phyloP scores from a whole-genome alignment of 2,888 invertebrate species.

The Pachymerium ferrugineum region DNA sequence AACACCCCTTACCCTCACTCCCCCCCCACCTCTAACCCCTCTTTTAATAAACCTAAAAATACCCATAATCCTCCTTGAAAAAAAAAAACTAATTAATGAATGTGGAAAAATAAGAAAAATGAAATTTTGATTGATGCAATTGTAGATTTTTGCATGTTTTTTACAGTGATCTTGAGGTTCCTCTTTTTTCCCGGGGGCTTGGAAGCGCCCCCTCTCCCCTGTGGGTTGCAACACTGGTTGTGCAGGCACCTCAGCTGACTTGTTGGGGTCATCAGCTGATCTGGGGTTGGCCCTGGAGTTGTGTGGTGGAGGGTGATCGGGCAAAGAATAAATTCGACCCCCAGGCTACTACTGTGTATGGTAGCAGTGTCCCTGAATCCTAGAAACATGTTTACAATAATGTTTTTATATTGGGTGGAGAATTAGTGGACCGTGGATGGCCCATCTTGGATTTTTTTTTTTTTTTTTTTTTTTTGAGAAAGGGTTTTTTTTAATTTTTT shows the following conservation, averaged over 20 bases:
- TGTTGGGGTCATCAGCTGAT: not conserved
- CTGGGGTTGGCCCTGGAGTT: not conserved
- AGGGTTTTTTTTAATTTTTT: too few species aligned
- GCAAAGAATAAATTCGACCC: not conserved
- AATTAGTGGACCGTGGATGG: not conserved
- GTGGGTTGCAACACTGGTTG: not conserved
- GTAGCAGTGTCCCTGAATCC: not conserved
- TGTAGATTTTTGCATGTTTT: too few species aligned
- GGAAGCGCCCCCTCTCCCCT: not conserved
- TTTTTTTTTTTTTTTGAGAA: too few species aligned
- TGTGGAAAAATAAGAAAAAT: too few species aligned
- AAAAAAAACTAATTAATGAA: too few species aligned
- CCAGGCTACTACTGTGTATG: not conserved
- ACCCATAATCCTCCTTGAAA: not conserved
- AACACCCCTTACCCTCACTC: too few species aligned
- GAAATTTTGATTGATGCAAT: not conserved
- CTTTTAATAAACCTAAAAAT: not conserved
- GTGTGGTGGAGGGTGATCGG: not conserved
- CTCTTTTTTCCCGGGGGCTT: not conserved
- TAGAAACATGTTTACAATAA: not conserved
- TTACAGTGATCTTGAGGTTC: too few species aligned
- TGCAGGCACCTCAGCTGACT: not conserved
- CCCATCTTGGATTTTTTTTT: too few species aligned
- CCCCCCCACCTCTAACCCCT: not conserved
- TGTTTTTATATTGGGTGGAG: not conserved